Percentiles rank a stretch among this genome's conserved stretches.
phyloP scores from a whole-genome alignment of 2,888 invertebrate genomes.

The Athetis lepigone region DNA sequence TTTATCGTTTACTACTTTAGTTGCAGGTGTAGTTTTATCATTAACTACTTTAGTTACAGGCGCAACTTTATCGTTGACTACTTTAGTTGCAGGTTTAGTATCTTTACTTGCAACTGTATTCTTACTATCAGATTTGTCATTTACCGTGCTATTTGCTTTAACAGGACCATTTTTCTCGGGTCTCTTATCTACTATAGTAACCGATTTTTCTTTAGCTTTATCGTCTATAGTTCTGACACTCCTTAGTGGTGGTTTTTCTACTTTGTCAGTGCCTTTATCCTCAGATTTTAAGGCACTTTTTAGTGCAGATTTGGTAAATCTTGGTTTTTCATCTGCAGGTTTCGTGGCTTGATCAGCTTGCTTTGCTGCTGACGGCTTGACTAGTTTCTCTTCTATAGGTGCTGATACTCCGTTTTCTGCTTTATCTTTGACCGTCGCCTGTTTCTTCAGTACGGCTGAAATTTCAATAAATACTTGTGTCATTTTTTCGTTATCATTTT shows the following conservation, averaged over 20 bases:
- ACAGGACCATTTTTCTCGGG: conserved; percentile 76
- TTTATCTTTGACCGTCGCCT: conserved; percentile 85
- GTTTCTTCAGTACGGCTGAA: conserved; percentile 86
- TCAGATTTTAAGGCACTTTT: conserved; percentile 69
- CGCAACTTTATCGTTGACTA: conserved; percentile 67
- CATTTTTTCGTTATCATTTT: not conserved
- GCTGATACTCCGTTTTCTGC: conserved; percentile 81
- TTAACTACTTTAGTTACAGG: no score
- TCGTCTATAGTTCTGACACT: conserved; percentile 86
- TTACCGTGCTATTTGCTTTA: conserved; percentile 69
- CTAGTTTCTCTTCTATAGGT: conserved; percentile 81
- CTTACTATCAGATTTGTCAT: conserved; percentile 67
- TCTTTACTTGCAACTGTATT: conserved; percentile 65
- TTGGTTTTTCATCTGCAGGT: conserved; percentile 81
- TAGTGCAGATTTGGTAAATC: conserved; percentile 78
- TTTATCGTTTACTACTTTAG: no score
- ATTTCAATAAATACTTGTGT: conserved; percentile 43
- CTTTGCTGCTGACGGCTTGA: conserved; percentile 85
- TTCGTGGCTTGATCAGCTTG: conserved; percentile 78
- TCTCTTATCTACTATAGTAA: conserved; percentile 84
- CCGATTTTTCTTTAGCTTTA: conserved; percentile 84
- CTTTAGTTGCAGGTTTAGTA: conserved; percentile 64
- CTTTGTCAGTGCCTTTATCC: conserved; percentile 75
- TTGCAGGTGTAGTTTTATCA: no score
- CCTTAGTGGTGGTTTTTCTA: conserved; percentile 79